Evolutionary conservation across 2,113 vertebrate genomes (phyloP), one percentile per base, ranked within the genome.

Genomic region (Acrocephalus arundinaceus): DNA sequence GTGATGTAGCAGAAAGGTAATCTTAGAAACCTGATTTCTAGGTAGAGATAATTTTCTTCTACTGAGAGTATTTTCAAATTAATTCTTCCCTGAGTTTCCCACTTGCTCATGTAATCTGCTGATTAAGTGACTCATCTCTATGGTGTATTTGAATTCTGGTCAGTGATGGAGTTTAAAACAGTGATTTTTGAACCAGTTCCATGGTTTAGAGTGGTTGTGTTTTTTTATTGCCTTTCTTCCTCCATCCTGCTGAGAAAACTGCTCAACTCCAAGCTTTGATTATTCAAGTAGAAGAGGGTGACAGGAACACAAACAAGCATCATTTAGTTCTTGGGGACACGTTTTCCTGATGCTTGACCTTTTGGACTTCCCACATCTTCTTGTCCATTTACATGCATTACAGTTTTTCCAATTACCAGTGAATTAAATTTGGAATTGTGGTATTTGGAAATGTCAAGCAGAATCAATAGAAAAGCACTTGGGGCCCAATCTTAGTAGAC

Each of bases 381-480:
- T 95, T 93, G 92, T 97, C 96, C 89, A 95, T 95, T 97, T 97
- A 94, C 96, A 96, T 95, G 96, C 92, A 95, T 97, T 97, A 96
- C 93, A 95, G 91, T 96, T 97, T 96, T 94, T 90, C 96, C 97
- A 97, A 95, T 97, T 96, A 96, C 94, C 96, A 96, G 90, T 87
- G 93, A 96, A 97, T 96, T 97, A 97, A 95, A 97, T 97, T 96
- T 97, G 95, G 95, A 97, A 96, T 97, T 97, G 94, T 97, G 96
- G 91, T 97, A 97, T 97, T 97, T 97, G 96, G 94, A 97, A 97
- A 97, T 96, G 96, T 97, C 97, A 97, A 90, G 88, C 82, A 96
- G 93, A 95, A 97, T 97, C 97, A 96, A 97, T 97, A 96, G 93
- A 94, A 97, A 95, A 97, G 85, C 94, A 94, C 94, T 95, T 94